phyloP scores from a whole-genome alignment of 2,888 invertebrate genomes.

The Rotaria socialis region DNA sequence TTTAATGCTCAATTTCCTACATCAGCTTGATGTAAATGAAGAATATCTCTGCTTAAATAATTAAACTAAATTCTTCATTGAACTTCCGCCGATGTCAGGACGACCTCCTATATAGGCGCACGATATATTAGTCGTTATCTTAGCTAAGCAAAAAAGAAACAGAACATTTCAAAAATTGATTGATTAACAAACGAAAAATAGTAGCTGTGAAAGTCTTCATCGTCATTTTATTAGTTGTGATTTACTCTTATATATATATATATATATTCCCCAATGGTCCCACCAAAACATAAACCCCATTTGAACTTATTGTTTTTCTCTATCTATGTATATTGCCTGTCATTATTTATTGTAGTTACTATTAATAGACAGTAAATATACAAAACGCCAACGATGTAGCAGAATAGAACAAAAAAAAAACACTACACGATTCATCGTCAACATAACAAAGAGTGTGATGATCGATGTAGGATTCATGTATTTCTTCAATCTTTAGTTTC shows the following conservation, averaged over 20 bases:
- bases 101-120: not conserved
- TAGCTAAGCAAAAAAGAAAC: not conserved
- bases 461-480: not conserved
- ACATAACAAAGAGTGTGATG: not conserved
- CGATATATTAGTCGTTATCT: not conserved
- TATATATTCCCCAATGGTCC: not conserved
- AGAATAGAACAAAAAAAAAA: not conserved
- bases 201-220: not conserved
- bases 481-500: not conserved
- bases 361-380: not conserved
- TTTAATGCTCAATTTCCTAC: not conserved
- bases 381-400: not conserved
- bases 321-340: not conserved
- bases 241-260: too few relatives aligned
- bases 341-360: not conserved
- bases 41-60: not conserved
- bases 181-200: not conserved
- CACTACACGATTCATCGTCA: not conserved
- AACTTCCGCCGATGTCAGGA: not conserved
- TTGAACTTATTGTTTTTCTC: not conserved
- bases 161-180: not conserved
- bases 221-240: too few relatives aligned
- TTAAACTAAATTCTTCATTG: not conserved
- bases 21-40: not conserved
- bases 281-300: not conserved